Evolutionary conservation across 1,140 invertebrate genomes (phyloP), one percentile per base, ranked within the genome.

Genomic region (Tetragnatha versicolor): DNA sequence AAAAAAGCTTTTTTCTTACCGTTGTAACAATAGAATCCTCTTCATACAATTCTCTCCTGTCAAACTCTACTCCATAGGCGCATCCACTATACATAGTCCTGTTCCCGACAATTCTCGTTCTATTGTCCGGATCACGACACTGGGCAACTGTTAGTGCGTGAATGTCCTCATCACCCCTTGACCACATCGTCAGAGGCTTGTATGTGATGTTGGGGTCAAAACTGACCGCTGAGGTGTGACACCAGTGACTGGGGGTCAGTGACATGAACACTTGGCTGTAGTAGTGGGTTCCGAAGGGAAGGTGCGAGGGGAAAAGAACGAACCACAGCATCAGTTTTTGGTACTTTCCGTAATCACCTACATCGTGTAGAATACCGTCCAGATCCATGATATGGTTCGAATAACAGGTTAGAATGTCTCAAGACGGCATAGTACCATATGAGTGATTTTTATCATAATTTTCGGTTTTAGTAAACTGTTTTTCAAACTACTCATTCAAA

Each of bases 181-280:
- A 77, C 75, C 75, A 77, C 53, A 77, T 58, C 0, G 75, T 77
- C n/a, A 77, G 22, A 0, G 75, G 75, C 9, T 49, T 77, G 49
- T 77, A 77, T 1, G 75, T 66, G 1, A 31, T n/a, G 20, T 77
- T 77, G 22, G 29, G 4, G 37, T 66, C 63, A 1, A 20, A 25
- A 14, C 9, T 33, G 9, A 14, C 7, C 1, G 17, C 33, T 1
- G 39, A 10, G 9, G 45, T 55, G 5, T 53, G 51, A 83, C 92
- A 93, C 90, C 91, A 92, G 83, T 93, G 91, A 22, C 88, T 85
- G 0, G 91, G 90, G 2, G 88, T 87, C 4, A 90, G 88, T 2
- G 91, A 89, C 89, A 93, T 93, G 84, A 93, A 93, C 31, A 94
- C 88, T 84, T 96, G 94, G 86, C 94, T 95, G 85, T 95, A 96